Base-by-base conservation (phyloP, 2,888 invertebrate species). In the Lobophora halterata region DNA sequence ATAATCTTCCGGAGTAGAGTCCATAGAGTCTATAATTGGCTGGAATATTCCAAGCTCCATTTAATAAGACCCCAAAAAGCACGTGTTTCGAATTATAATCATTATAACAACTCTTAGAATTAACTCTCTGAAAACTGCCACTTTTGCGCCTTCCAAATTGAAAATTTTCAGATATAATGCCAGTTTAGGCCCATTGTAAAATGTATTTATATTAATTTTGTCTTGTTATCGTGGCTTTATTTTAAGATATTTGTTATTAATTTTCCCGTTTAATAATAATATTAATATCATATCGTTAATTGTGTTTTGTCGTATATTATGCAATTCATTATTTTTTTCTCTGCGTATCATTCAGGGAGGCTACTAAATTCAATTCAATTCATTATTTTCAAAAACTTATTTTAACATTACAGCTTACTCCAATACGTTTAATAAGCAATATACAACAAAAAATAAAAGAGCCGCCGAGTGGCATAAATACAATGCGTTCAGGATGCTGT, bases 71-170 rank as follows among this genome's bases (percentile, higher is more conserved):
- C 27, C 43, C 40, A 37, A 45, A 45, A 35, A 48, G 49, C 46
- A 49, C 52, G 49, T 46, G 52, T 39, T 20, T 40, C 16, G 52
- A 49, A 52, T 52, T 49, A 47, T 41, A 46, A 52, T 52, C 26
- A 49, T 52, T 49, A 46, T 49, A 46, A 36, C 36, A 37, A 34
- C 49, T 42, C 46, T 49, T 46, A 27, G 46, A 49, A 45, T 49
- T 37, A 46, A 52, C 48, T 49, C 43, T 7, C 30, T 34, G 41
- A 29, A 20, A 39, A 46, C 46, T 35, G 44, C 42, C 34, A 47
- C 34, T 28, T 42, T 43, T 37, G 29, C 23, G 37, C 11, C 8
- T 9, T 6, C 18, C 9, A 30, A 52, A 46, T 52, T 49, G 49
- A 52, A 46, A 46, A 46, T 46, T 46, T 41, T 21, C 30, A 7